These are phyloP conservation scores for Chironomus riparius DNA, from an alignment of 2,888 invertebrate species.

Conservation along the genomic window DNA sequence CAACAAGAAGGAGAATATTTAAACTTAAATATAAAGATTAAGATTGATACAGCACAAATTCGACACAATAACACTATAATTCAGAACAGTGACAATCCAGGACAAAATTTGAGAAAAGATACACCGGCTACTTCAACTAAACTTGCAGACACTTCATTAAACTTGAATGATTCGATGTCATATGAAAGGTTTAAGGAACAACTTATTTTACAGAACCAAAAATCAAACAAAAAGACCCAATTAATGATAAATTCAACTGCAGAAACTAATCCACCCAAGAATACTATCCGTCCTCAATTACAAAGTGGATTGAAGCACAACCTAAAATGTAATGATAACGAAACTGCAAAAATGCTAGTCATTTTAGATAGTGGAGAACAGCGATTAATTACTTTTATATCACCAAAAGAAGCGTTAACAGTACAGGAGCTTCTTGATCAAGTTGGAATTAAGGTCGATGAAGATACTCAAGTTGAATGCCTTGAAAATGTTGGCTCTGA, in stretches of 20 bases:
- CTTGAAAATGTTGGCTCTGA: slow-evolving; percentile 63
- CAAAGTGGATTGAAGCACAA: slow-evolving; percentile 2
- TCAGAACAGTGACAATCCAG: too few relatives aligned
- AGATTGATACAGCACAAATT: too few relatives aligned
- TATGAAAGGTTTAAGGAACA: background rate
- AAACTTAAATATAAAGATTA: background rate
- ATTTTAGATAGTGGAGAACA: slow-evolving; percentile 69
- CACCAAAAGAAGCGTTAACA: slow-evolving; percentile 72
- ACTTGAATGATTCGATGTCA: slow-evolving; percentile 37
- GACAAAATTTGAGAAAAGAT: background rate
- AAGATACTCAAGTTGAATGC: slow-evolving; percentile 63
- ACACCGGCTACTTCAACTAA: slow-evolving; percentile 7
- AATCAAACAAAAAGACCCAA: background rate
- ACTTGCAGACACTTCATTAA: slow-evolving; percentile 37
- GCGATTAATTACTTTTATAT: slow-evolving; percentile 69
- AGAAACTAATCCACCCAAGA: background rate
- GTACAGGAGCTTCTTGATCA: slow-evolving; percentile 74
- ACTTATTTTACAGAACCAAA: background rate
- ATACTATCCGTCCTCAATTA: too few relatives aligned
- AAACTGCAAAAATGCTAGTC: slow-evolving; percentile 71
- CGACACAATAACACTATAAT: too few relatives aligned
- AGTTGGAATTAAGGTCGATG: slow-evolving; percentile 59
- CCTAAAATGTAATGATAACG: slow-evolving; percentile 43
- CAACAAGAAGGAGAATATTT: slow-evolving; percentile 26
- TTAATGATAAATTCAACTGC: too few relatives aligned